A percentile compares a stretch with the other conserved stretches of the same genome.
phyloP scores from a whole-genome alignment of 2,113 vertebrate genomes.

The Bothrops jararaca region DNA sequence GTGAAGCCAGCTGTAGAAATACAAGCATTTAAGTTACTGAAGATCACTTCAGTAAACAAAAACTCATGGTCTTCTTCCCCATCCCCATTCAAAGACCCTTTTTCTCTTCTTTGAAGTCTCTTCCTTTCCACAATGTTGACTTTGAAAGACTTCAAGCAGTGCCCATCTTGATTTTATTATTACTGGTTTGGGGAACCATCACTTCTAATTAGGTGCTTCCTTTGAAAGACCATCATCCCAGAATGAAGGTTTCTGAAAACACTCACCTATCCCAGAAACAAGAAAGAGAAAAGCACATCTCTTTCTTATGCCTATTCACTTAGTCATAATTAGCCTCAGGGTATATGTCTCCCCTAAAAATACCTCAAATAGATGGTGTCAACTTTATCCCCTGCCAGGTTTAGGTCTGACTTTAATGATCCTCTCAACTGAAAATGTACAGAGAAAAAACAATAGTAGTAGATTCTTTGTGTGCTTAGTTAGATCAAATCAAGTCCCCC shows the following conservation, averaged over 20 bases:
- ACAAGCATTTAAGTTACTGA: neutral
- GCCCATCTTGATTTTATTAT: slow-evolving; percentile 27
- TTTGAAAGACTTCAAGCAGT: neutral
- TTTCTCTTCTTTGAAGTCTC: neutral
- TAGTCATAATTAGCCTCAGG: neutral
- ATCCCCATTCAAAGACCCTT: neutral
- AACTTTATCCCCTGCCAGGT: neutral
- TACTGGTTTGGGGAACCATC: neutral
- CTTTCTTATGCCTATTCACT: neutral
- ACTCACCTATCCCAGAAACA: neutral
- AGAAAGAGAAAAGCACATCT: neutral
- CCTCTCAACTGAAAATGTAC: neutral
- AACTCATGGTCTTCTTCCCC: neutral
- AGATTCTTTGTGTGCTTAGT: neutral
- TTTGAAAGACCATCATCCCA: neutral
- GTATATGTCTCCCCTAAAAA: neutral
- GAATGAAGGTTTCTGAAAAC: neutral
- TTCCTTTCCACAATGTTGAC: neutral
- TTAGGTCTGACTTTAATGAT: neutral
- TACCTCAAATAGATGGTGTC: neutral
- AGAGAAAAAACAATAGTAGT: neutral
- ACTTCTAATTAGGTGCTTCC: neutral
- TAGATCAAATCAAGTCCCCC: neutral
- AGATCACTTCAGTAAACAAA: slow-evolving; percentile 1
- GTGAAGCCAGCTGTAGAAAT: neutral